Evolutionary conservation across 1,140 invertebrate species (phyloP), one percentile per base, ranked within the genome.

Genomic region (Neodiprion lecontei): DNA sequence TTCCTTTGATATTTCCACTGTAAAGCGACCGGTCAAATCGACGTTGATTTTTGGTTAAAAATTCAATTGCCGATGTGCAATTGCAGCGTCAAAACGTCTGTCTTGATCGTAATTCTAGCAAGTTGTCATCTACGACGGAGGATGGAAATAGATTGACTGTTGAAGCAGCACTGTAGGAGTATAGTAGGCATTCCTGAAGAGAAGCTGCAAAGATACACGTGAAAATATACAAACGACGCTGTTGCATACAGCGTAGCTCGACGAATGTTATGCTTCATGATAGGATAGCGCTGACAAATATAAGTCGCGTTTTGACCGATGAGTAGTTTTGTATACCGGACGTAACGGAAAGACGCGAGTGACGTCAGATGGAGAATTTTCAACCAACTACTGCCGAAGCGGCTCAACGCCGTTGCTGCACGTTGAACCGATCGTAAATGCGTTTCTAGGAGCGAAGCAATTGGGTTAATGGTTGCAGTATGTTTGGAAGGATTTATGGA

Each of bases 381-480:
- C 11, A 61, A 61, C 53, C n/a, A 61, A 61, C 53, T 61, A 61
- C n/a, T 61, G n/a, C 53, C 5, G 28, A 40, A 40, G 53, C 53
- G 53, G 4, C 2, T 9, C 28, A 40, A 40, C n/a, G n/a, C 9
- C n/a, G 53, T 17, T 61, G 53, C n/a, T 61, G 53, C 53, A 61
- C n/a, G 53, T 7, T 61, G 11, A 0, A 61, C 2, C 28, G 28
- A 40, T 40, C 28, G 28, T 40, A 40, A 40, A 5, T 40, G 28
- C 53, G 53, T 61, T 61, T 61, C 53, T 17, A 9, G 8, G n/a
- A 61, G 11, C 53, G 53, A 61, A 17, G 53, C 53, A 61, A 61
- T 61, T 61, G 53, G 53, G 53, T 61, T 61, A 61, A 61, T 61
- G 53, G 53, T 61, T 61, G 53, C 53, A 61, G 53, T 61, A 61